phyloP scores from a whole-genome alignment of 2,888 invertebrate species.

The Hemithea aestivaria region DNA sequence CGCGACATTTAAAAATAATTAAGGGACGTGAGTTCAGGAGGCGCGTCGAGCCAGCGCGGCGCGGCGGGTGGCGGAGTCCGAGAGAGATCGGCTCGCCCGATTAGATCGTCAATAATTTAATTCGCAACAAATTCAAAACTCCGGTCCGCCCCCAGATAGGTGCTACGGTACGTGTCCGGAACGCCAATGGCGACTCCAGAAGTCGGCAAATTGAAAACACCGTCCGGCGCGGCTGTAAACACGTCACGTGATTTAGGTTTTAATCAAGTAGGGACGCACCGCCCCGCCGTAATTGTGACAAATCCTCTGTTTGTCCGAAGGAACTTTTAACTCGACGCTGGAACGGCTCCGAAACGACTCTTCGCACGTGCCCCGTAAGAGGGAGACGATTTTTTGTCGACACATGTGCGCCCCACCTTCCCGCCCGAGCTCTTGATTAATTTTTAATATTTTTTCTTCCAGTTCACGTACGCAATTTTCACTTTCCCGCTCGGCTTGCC shows the following conservation, averaged over 20 bases:
- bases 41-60: constrained; percentile 23
- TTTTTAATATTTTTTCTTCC: constrained; percentile 79
- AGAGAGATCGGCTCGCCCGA: constrained; percentile 56
- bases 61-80: constrained; percentile 35
- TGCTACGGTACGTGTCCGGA: constrained; percentile 72
- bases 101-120: constrained; percentile 77
- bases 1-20: constrained; percentile 69
- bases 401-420: constrained; percentile 68
- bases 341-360: constrained; percentile 68
- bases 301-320: constrained; percentile 79
- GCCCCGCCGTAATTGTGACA: constrained; percentile 77
- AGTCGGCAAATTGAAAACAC: constrained; percentile 79
- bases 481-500: constrained; percentile 63
- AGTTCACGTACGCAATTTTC: constrained; percentile 79
- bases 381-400: constrained; percentile 76
- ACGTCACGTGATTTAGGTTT: constrained; percentile 80
- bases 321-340: constrained; percentile 74
- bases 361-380: constrained; percentile 68
- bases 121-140: constrained; percentile 77
- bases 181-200: constrained; percentile 70
- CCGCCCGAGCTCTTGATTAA: constrained; percentile 65
- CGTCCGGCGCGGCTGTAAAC: constrained; percentile 76
- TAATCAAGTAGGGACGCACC: constrained; percentile 78
- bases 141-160: constrained; percentile 69
- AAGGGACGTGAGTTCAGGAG: constrained; percentile 63